These are phyloP conservation scores for Leucopternis melanops DNA, from an alignment of 2,113 vertebrate species.

Conservation along the genomic window DNA sequence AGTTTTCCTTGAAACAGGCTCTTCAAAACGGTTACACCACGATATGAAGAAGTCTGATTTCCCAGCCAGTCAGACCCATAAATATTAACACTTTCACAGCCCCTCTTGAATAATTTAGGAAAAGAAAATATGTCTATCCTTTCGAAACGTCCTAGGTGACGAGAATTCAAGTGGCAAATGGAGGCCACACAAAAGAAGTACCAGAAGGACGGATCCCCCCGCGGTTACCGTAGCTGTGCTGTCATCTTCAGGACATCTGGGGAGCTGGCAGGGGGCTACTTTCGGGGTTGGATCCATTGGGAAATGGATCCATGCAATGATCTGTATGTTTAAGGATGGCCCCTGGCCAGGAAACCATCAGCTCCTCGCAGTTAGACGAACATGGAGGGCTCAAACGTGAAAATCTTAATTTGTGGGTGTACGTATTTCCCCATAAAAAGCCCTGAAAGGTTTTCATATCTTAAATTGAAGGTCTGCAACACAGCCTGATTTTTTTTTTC, in stretches of 20 bases:
- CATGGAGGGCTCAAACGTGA: not conserved
- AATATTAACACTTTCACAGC: conserved; percentile 20
- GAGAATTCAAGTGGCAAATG: not conserved
- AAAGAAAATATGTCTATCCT: not conserved
- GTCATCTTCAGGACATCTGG: not conserved
- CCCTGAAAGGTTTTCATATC: not conserved
- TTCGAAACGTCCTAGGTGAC: not conserved
- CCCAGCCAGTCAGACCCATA: conserved; percentile 3
- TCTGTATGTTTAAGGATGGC: accelerated
- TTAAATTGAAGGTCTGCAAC: not conserved
- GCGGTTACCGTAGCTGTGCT: not conserved
- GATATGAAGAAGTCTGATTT: conserved; percentile 1
- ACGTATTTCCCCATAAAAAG: not conserved
- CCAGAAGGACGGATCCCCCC: not conserved
- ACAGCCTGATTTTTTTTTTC: not conserved
- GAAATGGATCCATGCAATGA: not conserved
- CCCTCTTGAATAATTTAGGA: not conserved
- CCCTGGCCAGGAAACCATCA: not conserved
- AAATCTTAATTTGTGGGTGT: not conserved
- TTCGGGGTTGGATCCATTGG: not conserved
- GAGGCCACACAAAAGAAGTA: not conserved
- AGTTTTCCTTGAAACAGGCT: conserved; percentile 23
- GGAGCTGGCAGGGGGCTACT: not conserved
- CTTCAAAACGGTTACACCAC: not conserved
- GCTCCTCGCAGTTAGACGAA: not conserved